Conservation (phyloP, 1,140 invertebrate genomes). For the Triops longicaudatus region DNA sequence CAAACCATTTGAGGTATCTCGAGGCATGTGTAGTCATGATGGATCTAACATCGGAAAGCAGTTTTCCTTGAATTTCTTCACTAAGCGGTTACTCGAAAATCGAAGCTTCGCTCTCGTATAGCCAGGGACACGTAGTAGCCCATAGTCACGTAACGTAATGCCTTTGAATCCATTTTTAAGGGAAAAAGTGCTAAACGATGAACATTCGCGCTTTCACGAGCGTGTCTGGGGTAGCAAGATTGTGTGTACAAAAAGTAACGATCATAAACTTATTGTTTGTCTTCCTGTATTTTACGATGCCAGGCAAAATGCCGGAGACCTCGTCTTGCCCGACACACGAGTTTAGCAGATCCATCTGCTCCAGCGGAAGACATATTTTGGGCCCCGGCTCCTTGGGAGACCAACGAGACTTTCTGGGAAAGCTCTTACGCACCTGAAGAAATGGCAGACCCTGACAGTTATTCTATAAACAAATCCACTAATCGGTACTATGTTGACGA, state of each 20-base stretch:
- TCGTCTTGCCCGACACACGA: neutral
- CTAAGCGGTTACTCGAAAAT: no score
- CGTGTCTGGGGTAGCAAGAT: neutral
- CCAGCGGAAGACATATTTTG: neutral
- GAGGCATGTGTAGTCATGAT: no score
- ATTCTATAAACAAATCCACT: neutral
- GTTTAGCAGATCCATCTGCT: neutral
- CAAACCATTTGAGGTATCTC: no score
- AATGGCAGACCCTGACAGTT: neutral
- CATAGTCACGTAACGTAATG: no score
- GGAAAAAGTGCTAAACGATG: no score
- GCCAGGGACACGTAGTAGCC: no score
- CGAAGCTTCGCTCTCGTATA: no score
- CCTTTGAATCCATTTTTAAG: no score
- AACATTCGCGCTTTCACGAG: no score
- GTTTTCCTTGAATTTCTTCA: no score
- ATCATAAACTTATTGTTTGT: slow-evolving; percentile 4
- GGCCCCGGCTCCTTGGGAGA: neutral
- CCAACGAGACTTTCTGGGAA: neutral
- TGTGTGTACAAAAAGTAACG: neutral
- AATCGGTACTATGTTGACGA: slow-evolving; percentile 24
- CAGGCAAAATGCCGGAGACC: neutral
- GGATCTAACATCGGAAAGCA: no score
- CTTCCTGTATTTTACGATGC: neutral
- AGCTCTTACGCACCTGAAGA: neutral